Percentiles rank a stretch among this genome's conserved stretches.
phyloP scores from a whole-genome alignment of 2,797 vertebrate species.

The Sarcoramphus papa region DNA sequence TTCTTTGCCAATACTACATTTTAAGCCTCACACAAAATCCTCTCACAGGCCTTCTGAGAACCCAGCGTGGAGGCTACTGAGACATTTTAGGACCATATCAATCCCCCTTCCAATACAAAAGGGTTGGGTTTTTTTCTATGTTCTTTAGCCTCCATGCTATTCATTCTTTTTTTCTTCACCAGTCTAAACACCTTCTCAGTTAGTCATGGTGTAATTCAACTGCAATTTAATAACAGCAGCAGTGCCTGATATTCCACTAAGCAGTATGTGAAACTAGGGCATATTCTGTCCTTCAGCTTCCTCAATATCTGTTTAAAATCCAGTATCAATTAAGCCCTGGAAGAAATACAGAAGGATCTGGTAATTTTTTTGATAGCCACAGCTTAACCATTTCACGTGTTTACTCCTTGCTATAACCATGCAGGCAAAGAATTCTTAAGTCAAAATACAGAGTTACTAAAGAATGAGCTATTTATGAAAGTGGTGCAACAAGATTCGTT shows the following conservation, averaged over 20 bases:
- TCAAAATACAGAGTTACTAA: background rate
- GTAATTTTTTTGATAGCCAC: background rate
- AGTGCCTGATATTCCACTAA: background rate
- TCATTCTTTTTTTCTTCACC: background rate
- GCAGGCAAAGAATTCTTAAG: background rate
- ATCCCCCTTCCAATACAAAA: background rate
- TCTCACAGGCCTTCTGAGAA: background rate
- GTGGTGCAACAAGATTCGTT: background rate
- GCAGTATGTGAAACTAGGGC: background rate
- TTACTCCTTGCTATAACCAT: background rate
- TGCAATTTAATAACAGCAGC: background rate
- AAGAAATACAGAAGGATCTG: background rate
- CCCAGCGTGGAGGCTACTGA: background rate
- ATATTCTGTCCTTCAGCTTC: background rate
- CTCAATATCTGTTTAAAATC: background rate
- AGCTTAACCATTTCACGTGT: background rate
- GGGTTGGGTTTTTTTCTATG: fast-evolving
- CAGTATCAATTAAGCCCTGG: background rate
- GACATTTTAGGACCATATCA: background rate
- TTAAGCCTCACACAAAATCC: constrained; percentile 6
- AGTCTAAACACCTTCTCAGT: background rate
- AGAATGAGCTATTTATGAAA: background rate
- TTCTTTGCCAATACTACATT: background rate
- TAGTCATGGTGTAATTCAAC: background rate
- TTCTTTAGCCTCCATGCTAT: background rate